Evolutionary conservation across 2,797 vertebrate genomes (phyloP), one percentile per base, ranked within the genome.

Genomic region (Pantherophis vulpinus): DNA sequence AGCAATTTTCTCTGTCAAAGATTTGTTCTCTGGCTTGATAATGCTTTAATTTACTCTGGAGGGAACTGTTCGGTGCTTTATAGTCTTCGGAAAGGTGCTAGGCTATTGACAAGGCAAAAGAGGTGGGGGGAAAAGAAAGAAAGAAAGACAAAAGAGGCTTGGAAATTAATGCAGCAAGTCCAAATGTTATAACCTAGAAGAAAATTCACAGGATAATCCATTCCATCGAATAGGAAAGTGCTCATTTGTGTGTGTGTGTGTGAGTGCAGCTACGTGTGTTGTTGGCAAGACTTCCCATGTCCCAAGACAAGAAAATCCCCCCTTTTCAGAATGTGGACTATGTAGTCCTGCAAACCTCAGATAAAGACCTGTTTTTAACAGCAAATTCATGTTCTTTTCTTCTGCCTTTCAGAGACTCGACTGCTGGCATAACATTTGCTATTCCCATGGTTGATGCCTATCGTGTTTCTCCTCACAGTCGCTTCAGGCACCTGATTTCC

Each of bases 1-100:
- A 29, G 5, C 60, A 51, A 92, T 10, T 93, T 96, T 95, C 93
- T 92, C 90, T 32, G 61, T 18, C 95, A 93, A 92, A 92, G 79
- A 56, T 47, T 93, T 66, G 16, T 92, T 92, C 47, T 93, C 94
- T 93, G n/a, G 87, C 93, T 92, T 74, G 90, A 37, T 47, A 90
- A 59, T 16, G 25, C 89, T 90, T 63, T 88, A 18, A 94, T 88
- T 2, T 6, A 88, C 87, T 20, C 54, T 66, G 92, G 13, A 59
- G 70, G 94, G 27, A 47, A n/a, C 59, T 9, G 4, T 14, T 74
- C 0, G 60, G 54, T 91, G 12, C 94, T 95, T 93, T 93, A 90
- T 92, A 58, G 91, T 95, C 70, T 94, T 92, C 6, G 12, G 60
- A 20, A 91, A 93, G 88, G 58, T 66, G n/a, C 18, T 59, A 92